Percentiles rank a stretch among this genome's conserved stretches.
Evolutionary conservation across 2,888 invertebrate species (phyloP).

Genomic region (Polydrusus tereticollis): DNA sequence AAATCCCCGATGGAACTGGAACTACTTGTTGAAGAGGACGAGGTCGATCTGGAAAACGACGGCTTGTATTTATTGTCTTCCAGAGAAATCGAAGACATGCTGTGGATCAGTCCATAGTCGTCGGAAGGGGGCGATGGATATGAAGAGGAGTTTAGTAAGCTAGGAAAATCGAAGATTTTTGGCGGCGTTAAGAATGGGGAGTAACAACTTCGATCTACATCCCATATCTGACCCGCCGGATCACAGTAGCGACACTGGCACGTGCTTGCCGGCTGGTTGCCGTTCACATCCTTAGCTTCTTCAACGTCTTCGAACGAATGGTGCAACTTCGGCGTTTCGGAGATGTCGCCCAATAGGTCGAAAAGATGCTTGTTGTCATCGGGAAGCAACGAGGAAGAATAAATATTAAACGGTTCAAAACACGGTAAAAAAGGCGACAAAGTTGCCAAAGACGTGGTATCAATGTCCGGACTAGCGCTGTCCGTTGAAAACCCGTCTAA

Average conservation of each 20-base stretch:
- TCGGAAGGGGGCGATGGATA: conserved; percentile 37
- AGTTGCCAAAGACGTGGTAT: conserved; percentile 2
- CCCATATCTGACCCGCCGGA: conserved; percentile 82
- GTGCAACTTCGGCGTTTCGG: conserved; percentile 65
- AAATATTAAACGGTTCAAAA: conserved; percentile 24
- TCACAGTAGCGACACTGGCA: conserved; percentile 85
- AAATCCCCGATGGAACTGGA: conserved; percentile 67
- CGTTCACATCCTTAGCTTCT: conserved; percentile 63
- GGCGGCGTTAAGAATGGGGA: conserved; percentile 70
- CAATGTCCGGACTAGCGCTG: conserved; percentile 61
- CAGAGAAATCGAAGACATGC: conserved; percentile 57
- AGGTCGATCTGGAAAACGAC: conserved; percentile 52
- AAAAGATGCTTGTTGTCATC: conserved; percentile 48
- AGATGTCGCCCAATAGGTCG: conserved; percentile 51
- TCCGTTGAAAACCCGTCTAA: conserved; percentile 62
- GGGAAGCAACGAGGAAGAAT: conserved; percentile 1
- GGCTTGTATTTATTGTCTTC: conserved; percentile 59
- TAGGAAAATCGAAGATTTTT: conserved; percentile 53
- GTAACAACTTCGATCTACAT: conserved; percentile 74
- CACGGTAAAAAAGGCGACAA: conserved; percentile 38
- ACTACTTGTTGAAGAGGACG: conserved; percentile 49
- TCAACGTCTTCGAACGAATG: conserved; percentile 67
- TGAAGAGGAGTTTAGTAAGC: conserved; percentile 34
- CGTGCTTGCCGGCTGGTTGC: conserved; percentile 66
- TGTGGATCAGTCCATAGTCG: conserved; percentile 51